These are phyloP conservation scores for Cacoxenus indagator DNA, from an alignment of 2,888 invertebrate genomes.

Conservation along the genomic window DNA sequence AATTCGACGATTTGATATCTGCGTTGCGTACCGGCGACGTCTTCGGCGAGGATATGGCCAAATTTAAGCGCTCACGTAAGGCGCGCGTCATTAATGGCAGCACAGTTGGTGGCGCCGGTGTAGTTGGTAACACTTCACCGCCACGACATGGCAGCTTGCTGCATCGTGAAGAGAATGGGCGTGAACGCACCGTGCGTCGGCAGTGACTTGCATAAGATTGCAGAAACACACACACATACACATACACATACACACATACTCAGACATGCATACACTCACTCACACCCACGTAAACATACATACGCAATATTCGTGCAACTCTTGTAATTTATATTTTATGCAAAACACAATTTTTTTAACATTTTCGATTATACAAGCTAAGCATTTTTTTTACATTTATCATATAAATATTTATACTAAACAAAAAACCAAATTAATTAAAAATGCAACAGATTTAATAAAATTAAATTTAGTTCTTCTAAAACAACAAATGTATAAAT, in stretches of 20 bases:
- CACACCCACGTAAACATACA: not conserved
- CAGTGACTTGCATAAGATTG: conserved; percentile 50
- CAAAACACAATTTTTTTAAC: conserved; percentile 25
- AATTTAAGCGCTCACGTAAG: conserved; percentile 85
- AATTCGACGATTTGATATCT: conserved; percentile 96
- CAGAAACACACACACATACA: conserved; percentile 66
- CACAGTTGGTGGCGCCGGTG: not conserved
- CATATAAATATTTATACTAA: not conserved
- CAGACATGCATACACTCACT: not conserved
- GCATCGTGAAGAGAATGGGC: conserved; percentile 76
- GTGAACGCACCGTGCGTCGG: conserved; percentile 72
- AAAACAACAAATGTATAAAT: not conserved
- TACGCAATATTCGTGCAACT: not conserved
- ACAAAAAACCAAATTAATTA: conserved; percentile 56
- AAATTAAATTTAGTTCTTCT: conserved; percentile 26
- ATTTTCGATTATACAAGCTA: conserved; percentile 24
- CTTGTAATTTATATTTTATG: conserved; percentile 12
- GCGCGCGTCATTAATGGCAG: conserved; percentile 74
- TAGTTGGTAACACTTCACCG: conserved; percentile 73
- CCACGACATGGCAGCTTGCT: conserved; percentile 75
- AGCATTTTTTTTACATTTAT: conserved; percentile 22
- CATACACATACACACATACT: not conserved
- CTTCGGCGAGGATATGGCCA: conserved; percentile 95
- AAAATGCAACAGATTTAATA: conserved; percentile 28
- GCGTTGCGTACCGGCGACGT: conserved; percentile 95